Evolutionary conservation across 2,888 invertebrate genomes (phyloP), one percentile per base, ranked within the genome.

Genomic region (Limenitis camilla): DNA sequence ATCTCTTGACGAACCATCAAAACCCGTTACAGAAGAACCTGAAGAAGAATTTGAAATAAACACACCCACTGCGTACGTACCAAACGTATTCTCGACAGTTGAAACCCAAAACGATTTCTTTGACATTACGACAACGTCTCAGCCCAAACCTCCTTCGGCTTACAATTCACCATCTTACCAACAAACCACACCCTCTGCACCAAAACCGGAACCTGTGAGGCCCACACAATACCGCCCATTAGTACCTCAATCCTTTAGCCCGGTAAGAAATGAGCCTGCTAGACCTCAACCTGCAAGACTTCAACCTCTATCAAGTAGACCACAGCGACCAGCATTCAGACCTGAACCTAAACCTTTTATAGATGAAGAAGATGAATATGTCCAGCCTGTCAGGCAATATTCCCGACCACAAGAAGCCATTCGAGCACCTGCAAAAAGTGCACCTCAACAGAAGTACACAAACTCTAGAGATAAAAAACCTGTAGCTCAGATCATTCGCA

Each of bases 401-500:
- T 68, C 74, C 32, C 70, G 86, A 47, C 86, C 83, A n/a, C 85
- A 84, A 57, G 83, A 85, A 55, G 72, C 78, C 2, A 61, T 73
- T 65, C 78, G 77, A 58, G 71, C 77, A 31, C 83, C 85, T 7
- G 73, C 78, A 5, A 84, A 81, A 45, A 69, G 61, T 45, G 69
- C 69, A 27, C 74, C 80, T 29, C 87, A 79, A 53, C 88, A 87
- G 60, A 88, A 87, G 58, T 81, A 83, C 59, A 70, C 73, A 50
- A 70, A 78, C 62, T 69, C 70, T n/a, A 78, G 88, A 41, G 88
- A 87, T 47, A 92, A 88, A 72, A 92, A 92, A 61, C 93, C 93
- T 0, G 93, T 93, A 0, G 92, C 93, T 28, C 93, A 93, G 76
- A 91, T 91, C 56, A 81, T 90, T 59, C 87, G 91, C 49, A 91